A percentile compares a stretch with the other conserved stretches of the same genome.
Evolutionary conservation across 2,113 vertebrate genomes (phyloP).

Genomic region (Zosterops hypoxanthus): DNA sequence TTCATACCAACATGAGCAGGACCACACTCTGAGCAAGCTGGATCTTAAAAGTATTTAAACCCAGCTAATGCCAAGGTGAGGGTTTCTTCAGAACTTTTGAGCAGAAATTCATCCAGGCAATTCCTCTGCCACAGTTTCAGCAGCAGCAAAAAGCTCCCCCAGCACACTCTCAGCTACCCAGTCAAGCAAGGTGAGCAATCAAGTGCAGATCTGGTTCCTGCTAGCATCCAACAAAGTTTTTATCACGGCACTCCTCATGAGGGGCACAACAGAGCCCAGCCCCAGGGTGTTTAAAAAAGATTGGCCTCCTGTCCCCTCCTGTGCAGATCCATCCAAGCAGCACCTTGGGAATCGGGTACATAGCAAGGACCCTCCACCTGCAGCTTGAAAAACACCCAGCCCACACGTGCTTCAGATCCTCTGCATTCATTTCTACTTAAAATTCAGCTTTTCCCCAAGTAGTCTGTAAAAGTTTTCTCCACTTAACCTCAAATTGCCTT

Average conservation of each 20-base stretch:
- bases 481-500: constrained; percentile 33
- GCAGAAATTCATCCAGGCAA: not conserved
- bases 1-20: not conserved
- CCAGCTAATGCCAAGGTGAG: not conserved
- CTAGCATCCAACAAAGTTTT: not conserved
- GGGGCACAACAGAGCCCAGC: not conserved
- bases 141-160: not conserved
- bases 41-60: not conserved
- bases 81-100: not conserved
- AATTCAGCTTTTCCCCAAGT: not conserved
- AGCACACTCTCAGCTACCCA: not conserved
- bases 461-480: not conserved
- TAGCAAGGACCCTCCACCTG: not conserved
- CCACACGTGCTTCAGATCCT: not conserved
- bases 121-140: not conserved
- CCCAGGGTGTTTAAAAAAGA: not conserved
- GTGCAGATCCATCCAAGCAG: not conserved
- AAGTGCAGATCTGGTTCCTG: not conserved
- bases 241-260: not conserved
- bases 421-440: not conserved
- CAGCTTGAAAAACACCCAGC: not conserved
- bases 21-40: not conserved
- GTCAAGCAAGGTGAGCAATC: not conserved
- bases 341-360: not conserved
- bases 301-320: not conserved